Base-by-base conservation (phyloP, 1,140 invertebrate species). In the Yoshiicerus persimilis region DNA sequence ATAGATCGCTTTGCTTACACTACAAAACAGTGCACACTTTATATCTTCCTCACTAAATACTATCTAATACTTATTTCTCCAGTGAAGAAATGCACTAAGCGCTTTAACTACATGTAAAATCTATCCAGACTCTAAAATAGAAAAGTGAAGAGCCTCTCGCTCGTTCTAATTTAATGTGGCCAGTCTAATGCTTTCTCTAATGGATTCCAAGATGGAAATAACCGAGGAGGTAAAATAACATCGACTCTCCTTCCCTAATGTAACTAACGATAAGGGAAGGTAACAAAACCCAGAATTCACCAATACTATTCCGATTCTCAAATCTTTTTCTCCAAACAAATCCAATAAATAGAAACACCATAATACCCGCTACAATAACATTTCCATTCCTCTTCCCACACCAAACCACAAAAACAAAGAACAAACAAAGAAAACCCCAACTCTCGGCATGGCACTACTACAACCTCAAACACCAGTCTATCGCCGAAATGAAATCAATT, bases 161-260 rank as follows among this genome's bases (percentile, higher is more conserved):
- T 80, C 75, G 34, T 80, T 80, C 20, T 38, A 80, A 80, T 80
- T 80, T 80, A 80, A 80, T 80, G 75, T 80, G 75, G 75, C 34
- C 75, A n/a, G 30, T 80, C 75, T 36, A 38, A 80, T 80, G 75
- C 75, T 80, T 23, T 38, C 32, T 34, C 32, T 80, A 80, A 80
- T 80, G 75, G 75, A 80, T 80, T 80, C 34, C 75, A 34, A 32
- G 32, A 80, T 80, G 75, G 34, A 80, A 80, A 80, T 80, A 27
- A 30, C 64, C 10, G 64, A 70, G 8, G 13, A 56, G 47, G 47
- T 56, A 56, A 56, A 56, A 56, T 56, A 70, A 70, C 66, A 27
- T 11, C 13, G 25, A 47, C 20, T 47, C 2, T n/a, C n/a, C n/a
- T n/a, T 70, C 27, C 64, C 10, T 30, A 27, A 27, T 70, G 16